phyloP scores from a whole-genome alignment of 2,888 invertebrate genomes.

The Mechanitis messenoides region DNA sequence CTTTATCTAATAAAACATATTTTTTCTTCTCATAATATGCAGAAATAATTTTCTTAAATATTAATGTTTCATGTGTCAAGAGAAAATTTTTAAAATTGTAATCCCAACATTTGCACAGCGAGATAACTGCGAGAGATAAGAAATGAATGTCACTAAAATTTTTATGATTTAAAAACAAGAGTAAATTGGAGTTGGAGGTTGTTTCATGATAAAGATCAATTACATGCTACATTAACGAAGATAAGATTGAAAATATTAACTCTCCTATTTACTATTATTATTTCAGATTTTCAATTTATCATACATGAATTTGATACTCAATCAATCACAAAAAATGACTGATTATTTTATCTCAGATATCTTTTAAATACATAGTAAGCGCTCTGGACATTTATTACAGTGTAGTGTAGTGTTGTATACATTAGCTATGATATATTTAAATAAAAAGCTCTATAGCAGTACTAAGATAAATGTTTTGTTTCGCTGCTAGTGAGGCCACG shows the following conservation, averaged over 20 bases:
- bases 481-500: conserved; percentile 29
- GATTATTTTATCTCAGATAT: no score
- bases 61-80: not conserved
- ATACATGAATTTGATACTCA: no score
- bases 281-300: conserved; percentile 6
- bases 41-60: not conserved
- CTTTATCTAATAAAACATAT: no score
- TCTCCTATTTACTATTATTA: not conserved
- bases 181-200: not conserved
- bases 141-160: conserved; percentile 16
- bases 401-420: no score
- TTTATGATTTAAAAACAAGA: conserved; percentile 5
- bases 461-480: not conserved
- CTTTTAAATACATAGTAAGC: no score
- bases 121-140: conserved; percentile 18
- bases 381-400: no score
- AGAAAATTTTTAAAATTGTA: conserved; percentile 8
- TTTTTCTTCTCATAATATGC: no score
- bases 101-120: conserved; percentile 11
- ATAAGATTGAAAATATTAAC: not conserved
- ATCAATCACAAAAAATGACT: no score
- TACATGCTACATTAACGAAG: no score
- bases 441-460: no score
- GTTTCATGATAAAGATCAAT: not conserved
- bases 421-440: no score